Evolutionary conservation across 2,797 vertebrate genomes (phyloP).

Genomic region (Notoglanidium macrostoma): DNA sequence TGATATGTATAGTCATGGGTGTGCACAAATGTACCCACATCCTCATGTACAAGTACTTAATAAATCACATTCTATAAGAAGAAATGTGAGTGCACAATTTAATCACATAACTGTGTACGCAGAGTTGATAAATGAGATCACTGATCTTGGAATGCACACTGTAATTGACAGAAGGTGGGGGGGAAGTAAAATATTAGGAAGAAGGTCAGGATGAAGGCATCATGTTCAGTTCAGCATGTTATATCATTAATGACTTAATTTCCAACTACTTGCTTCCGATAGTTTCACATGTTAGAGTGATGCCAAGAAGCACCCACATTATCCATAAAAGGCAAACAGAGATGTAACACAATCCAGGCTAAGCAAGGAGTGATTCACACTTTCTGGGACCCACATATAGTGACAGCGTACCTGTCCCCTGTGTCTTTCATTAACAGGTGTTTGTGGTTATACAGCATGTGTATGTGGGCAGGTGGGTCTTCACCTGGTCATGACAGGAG

Average conservation of each 20-base stretch:
- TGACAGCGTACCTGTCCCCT: constrained; percentile 24
- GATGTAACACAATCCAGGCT: not conserved
- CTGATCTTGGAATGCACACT: not conserved
- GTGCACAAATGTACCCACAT: not conserved
- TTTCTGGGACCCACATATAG: constrained; percentile 9
- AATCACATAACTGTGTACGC: not conserved
- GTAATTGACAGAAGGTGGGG: not conserved
- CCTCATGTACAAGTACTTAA: not conserved
- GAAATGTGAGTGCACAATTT: not conserved
- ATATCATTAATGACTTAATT: constrained; percentile 48
- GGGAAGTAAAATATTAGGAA: not conserved
- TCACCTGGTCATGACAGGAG: constrained; percentile 41
- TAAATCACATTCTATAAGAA: not conserved
- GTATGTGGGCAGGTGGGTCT: constrained; percentile 39
- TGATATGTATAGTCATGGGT: not conserved
- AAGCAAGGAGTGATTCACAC: constrained; percentile 17
- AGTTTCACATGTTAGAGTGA: constrained; percentile 10
- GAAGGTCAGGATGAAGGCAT: constrained; percentile 19
- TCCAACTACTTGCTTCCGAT: constrained; percentile 11
- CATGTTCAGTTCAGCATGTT: constrained; percentile 15
- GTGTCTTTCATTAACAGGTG: not conserved
- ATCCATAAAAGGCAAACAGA: constrained; percentile 4
- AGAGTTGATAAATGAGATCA: not conserved
- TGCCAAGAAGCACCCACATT: not conserved
- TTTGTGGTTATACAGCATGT: constrained; percentile 13